phyloP scores from a whole-genome alignment of 2,888 invertebrate genomes.

The Crossocerus cetratus region DNA sequence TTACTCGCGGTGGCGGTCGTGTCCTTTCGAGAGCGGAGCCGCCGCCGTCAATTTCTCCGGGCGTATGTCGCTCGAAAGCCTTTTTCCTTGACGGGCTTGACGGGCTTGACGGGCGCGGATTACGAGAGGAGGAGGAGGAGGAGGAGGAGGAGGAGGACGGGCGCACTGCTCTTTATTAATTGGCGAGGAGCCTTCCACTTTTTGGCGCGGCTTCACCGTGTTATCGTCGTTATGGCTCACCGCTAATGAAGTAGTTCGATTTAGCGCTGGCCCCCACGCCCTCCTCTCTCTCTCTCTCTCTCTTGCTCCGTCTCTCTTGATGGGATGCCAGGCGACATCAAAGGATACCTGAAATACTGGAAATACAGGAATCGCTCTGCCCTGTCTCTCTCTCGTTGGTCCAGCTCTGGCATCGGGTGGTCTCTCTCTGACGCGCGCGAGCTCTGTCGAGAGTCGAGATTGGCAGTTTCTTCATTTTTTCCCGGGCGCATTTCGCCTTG shows the following conservation, averaged over 20 bases:
- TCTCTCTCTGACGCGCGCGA: no score
- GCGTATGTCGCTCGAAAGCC: no score
- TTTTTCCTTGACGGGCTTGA: no score
- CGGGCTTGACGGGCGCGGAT: no score
- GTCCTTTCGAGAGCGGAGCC: conserved; percentile 27
- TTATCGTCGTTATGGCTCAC: conserved; percentile 29
- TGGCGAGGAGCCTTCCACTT: conserved; percentile 20
- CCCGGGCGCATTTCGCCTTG: conserved; percentile 1
- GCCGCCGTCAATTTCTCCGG: no score
- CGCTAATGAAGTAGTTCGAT: conserved; percentile 43
- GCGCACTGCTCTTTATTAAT: conserved; percentile 28
- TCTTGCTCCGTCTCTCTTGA: background rate
- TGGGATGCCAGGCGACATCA: conserved; percentile 17
- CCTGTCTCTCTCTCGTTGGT: background rate
- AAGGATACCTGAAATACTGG: conserved; percentile 41
- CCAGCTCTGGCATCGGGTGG: conserved; percentile 26
- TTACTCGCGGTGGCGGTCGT: background rate
- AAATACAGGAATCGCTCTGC: conserved; percentile 44
- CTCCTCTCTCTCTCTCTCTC: background rate
- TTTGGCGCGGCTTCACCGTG: conserved; percentile 11
- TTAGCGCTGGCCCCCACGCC: conserved; percentile 13
- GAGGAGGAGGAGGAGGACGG: background rate
- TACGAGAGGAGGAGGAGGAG: background rate
- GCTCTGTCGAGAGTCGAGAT: background rate
- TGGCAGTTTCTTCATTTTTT: conserved; percentile 9